A percentile compares a stretch with the other conserved stretches of the same genome.
Conservation (phyloP, 2,888 invertebrate genomes). For the Mesodorylaimus sp. region DNA sequence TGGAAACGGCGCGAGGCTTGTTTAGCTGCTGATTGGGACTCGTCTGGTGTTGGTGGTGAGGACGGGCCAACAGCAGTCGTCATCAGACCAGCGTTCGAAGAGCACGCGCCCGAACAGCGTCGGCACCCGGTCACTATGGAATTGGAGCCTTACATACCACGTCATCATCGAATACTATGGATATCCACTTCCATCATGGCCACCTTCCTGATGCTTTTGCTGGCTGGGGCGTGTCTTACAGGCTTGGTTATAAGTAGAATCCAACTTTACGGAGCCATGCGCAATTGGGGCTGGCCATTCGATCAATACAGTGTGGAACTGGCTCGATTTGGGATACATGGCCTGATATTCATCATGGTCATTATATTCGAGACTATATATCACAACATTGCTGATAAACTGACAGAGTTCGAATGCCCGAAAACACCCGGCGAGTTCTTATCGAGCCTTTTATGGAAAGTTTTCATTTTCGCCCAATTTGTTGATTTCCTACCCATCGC, state of each 20-base stretch:
- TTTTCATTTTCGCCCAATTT: not conserved
- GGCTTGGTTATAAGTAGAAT: conserved; percentile 1
- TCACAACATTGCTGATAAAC: not conserved
- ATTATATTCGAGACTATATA: not conserved
- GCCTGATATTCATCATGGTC: not conserved
- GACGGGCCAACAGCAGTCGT: too few relatives aligned
- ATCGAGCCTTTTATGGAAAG: not conserved
- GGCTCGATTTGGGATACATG: not conserved
- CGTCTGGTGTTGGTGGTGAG: conserved; percentile 56
- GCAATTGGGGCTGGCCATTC: not conserved
- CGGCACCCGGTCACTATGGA: conserved; percentile 74
- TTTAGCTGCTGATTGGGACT: conserved; percentile 84
- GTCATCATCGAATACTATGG: not conserved
- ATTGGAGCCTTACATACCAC: conserved; percentile 68
- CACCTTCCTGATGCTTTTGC: conserved; percentile 1
- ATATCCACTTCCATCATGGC: not conserved
- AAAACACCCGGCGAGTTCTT: not conserved
- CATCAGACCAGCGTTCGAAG: conserved; percentile 28
- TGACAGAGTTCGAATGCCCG: not conserved
- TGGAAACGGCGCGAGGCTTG: conserved; percentile 83
- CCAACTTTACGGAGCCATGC: not conserved
- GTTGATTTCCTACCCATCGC: not conserved
- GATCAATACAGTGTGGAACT: not conserved
- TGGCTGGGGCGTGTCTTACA: conserved; percentile 1
- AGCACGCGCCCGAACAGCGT: conserved; percentile 45